Evolutionary conservation across 1,140 invertebrate species (phyloP).

Genomic region (Scaptomyza pallida): DNA sequence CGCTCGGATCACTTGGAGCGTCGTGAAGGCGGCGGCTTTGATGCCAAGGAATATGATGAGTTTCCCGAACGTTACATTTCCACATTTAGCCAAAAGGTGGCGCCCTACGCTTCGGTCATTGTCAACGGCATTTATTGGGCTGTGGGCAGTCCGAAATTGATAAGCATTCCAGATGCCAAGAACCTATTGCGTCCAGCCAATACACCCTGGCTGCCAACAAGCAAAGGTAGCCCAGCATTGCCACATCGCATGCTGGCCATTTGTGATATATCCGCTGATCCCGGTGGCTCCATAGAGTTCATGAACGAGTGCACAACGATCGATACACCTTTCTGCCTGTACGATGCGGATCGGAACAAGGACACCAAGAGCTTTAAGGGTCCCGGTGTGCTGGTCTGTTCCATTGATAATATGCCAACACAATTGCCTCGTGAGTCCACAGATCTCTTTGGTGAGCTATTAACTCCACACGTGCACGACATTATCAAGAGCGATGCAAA

Average conservation of each 20-base stretch:
- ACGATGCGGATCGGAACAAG: slow-evolving; percentile 99
- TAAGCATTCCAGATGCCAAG: slow-evolving; percentile 99
- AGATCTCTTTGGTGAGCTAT: slow-evolving; percentile 97
- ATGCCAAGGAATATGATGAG: slow-evolving; percentile 95
- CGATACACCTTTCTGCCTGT: slow-evolving; percentile 98
- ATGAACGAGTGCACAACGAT: slow-evolving; percentile 99
- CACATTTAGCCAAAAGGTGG: slow-evolving; percentile 98
- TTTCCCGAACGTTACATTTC: slow-evolving; percentile 97
- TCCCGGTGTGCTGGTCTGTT: slow-evolving; percentile 98
- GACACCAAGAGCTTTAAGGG: slow-evolving; percentile 98
- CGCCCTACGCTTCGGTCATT: slow-evolving; percentile 98
- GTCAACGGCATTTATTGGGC: slow-evolving; percentile 99
- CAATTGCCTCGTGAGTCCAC: slow-evolving; percentile 98
- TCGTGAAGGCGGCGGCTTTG: slow-evolving; percentile 95
- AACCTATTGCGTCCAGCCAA: slow-evolving; percentile 93
- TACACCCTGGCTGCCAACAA: slow-evolving; percentile 95
- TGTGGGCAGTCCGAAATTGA: slow-evolving; percentile 96
- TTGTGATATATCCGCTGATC: slow-evolving; percentile 99
- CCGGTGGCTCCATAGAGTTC: slow-evolving; percentile 99
- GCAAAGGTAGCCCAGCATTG: slow-evolving; percentile 93
- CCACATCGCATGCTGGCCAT: slow-evolving; percentile 96
- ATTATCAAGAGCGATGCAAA: slow-evolving; percentile 96
- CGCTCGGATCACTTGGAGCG: slow-evolving; percentile 96
- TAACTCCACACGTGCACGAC: slow-evolving; percentile 94
- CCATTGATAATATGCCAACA: slow-evolving; percentile 99